Evolutionary conservation across 2,113 vertebrate genomes (phyloP).

Genomic region (Colistium nudipinnis): DNA sequence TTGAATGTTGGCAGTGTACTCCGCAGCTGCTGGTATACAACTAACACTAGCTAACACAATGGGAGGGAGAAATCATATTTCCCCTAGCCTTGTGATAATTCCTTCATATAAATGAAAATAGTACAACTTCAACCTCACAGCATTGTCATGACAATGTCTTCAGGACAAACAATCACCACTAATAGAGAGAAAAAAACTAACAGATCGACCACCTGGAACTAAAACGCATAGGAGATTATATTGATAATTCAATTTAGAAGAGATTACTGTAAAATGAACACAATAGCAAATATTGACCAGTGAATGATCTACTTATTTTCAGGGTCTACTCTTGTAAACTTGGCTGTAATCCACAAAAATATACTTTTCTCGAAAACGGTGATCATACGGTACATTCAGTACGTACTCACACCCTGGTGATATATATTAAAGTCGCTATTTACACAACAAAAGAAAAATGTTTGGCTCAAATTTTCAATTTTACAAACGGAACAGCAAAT

Average conservation of each 20-base stretch:
- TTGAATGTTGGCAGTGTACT: constrained; percentile 79
- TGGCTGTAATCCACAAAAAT: constrained; percentile 99
- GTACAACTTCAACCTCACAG: constrained; percentile 88
- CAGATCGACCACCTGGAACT: constrained; percentile 71
- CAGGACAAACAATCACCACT: constrained; percentile 91
- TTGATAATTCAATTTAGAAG: constrained; percentile 87
- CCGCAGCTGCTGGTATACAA: constrained; percentile 75
- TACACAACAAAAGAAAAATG: constrained; percentile 89
- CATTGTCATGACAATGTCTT: constrained; percentile 88
- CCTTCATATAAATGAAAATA: constrained; percentile 79
- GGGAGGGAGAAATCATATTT: constrained; percentile 58
- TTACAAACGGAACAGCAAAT: constrained; percentile 93
- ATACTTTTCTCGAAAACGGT: constrained; percentile 93
- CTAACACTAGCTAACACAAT: constrained; percentile 55
- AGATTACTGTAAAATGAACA: constrained; percentile 95
- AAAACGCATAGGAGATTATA: constrained; percentile 84
- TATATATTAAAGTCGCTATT: constrained; percentile 98
- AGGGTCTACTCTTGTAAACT: constrained; percentile 94
- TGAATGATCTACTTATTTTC: constrained; percentile 91
- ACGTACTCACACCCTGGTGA: constrained; percentile 93
- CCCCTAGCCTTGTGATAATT: constrained; percentile 69
- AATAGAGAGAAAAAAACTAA: constrained; percentile 81
- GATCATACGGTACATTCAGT: constrained; percentile 89
- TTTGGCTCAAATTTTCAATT: constrained; percentile 98
- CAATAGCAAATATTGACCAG: constrained; percentile 97